Conservation (phyloP, 30 jellyfish, hydroid and myxozoan species). For the Turritopsis dohrnii region DNA sequence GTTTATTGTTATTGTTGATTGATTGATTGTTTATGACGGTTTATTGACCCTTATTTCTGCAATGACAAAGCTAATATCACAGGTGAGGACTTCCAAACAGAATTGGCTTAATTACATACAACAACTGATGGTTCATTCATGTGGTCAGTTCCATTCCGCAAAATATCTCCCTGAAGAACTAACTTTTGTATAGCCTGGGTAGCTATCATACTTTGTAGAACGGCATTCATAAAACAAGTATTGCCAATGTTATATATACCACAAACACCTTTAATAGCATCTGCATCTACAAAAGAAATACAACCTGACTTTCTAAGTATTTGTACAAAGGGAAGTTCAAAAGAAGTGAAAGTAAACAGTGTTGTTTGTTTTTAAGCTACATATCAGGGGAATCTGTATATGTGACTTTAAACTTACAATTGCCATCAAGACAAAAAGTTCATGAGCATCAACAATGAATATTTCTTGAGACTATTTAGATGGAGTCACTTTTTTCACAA, state of each 20-base stretch:
- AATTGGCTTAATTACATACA: neutral
- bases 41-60: too few species aligned
- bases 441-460: too few species aligned
- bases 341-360: neutral
- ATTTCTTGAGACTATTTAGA: too few species aligned
- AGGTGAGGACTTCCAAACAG: neutral
- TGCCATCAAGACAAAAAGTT: too few species aligned
- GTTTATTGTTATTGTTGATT: too few species aligned
- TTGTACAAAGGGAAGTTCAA: neutral
- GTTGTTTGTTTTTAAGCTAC: too few species aligned
- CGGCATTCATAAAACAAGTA: constrained; percentile 87
- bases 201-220: constrained; percentile 68
- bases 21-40: too few species aligned
- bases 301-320: too few species aligned
- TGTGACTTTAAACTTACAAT: too few species aligned
- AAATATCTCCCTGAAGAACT: constrained; percentile 22
- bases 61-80: neutral
- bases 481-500: too few species aligned
- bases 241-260: constrained; percentile 76
- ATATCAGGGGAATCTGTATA: too few species aligned
- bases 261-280: constrained; percentile 59
- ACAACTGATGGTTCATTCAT: neutral
- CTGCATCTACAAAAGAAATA: constrained; percentile 25
- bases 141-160: neutral
- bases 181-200: constrained; percentile 33